phyloP scores from a whole-genome alignment of 2,113 vertebrate species.

The Leuciscus idus region DNA sequence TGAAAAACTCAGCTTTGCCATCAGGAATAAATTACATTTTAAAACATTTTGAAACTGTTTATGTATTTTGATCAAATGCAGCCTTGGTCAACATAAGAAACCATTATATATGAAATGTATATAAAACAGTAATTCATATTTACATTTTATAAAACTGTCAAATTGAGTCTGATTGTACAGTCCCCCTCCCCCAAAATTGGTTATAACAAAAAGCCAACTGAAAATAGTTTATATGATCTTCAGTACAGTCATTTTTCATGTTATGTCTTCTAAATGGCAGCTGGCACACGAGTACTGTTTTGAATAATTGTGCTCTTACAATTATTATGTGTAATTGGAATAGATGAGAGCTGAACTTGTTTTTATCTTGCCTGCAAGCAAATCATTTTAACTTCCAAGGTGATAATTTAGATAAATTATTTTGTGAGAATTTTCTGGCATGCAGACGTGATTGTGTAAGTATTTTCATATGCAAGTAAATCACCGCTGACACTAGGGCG shows the following conservation, averaged over 20 bases:
- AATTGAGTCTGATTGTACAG: neutral
- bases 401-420: neutral
- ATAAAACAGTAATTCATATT: neutral
- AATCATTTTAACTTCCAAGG: neutral
- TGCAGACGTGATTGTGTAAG: neutral
- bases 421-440: slow-evolving; percentile 16
- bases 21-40: neutral
- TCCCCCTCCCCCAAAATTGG: neutral
- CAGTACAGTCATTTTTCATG: neutral
- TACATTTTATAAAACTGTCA: neutral
- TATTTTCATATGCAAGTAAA: slow-evolving; percentile 7
- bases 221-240: neutral
- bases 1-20: neutral
- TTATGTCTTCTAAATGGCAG: neutral
- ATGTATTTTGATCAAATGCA: neutral
- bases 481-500: neutral
- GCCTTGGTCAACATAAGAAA: neutral
- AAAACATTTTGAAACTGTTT: too few relatives aligned
- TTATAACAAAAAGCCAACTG: neutral
- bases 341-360: slow-evolving; percentile 7
- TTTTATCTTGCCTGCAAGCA: slow-evolving; percentile 9
- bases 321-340: slow-evolving; percentile 1
- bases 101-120: neutral
- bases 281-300: slow-evolving; percentile 23
- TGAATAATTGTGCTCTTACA: slow-evolving; percentile 39